These are phyloP conservation scores for Fabriciana adippe DNA, from an alignment of 2,888 invertebrate genomes.

Conservation along the genomic window DNA sequence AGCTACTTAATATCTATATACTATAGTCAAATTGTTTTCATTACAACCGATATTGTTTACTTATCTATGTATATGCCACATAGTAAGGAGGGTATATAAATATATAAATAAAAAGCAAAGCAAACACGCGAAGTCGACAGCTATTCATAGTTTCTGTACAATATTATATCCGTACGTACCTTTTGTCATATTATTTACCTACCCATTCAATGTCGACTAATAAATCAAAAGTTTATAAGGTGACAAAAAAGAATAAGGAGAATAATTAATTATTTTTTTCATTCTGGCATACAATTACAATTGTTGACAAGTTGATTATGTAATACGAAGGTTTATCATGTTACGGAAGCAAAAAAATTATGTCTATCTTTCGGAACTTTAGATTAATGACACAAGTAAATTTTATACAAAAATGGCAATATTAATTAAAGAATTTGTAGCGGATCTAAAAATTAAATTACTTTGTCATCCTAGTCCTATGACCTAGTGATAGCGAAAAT, in stretches of 20 bases:
- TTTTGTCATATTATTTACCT: neutral
- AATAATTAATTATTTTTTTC: slow-evolving; percentile 9
- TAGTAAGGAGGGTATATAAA: too few species aligned
- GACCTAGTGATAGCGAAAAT: too few species aligned
- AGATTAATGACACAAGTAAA: slow-evolving; percentile 9
- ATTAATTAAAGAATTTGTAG: too few species aligned
- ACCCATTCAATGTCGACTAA: slow-evolving; percentile 10
- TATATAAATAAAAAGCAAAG: neutral
- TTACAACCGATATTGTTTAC: too few species aligned
- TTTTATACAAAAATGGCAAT: too few species aligned
- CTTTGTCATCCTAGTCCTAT: too few species aligned
- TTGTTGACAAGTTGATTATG: slow-evolving; percentile 15
- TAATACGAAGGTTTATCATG: neutral
- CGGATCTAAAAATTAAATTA: too few species aligned
- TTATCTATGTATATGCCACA: too few species aligned
- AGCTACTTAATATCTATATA: neutral
- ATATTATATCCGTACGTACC: slow-evolving; percentile 5
- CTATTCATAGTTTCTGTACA: slow-evolving; percentile 1
- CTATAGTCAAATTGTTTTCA: too few species aligned
- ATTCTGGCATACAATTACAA: slow-evolving; percentile 8
- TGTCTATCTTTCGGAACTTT: slow-evolving; percentile 13
- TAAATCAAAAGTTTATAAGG: slow-evolving; percentile 9
- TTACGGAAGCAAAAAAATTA: slow-evolving; percentile 12
- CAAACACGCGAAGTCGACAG: neutral
- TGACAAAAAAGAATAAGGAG: slow-evolving; percentile 15